Conservation (phyloP, 2,888 invertebrate species). For the Galerucella nymphaeae region DNA sequence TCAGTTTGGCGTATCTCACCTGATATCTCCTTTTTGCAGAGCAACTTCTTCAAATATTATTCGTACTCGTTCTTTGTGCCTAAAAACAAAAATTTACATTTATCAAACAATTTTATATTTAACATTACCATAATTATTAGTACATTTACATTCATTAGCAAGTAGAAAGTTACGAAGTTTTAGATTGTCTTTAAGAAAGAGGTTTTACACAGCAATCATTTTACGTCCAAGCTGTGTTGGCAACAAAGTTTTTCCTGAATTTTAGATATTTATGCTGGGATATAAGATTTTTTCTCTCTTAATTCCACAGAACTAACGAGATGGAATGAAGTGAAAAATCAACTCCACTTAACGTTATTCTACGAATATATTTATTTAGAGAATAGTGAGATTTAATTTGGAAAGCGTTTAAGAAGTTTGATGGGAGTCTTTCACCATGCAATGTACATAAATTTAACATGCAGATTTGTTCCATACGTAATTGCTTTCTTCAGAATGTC, state of each 20-base stretch:
- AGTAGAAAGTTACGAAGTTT: too few relatives aligned
- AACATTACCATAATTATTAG: background rate
- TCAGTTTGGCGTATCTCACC: conserved; percentile 66
- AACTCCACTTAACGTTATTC: too few relatives aligned
- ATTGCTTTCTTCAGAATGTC: background rate
- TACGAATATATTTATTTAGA: background rate
- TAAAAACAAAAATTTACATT: conserved; percentile 64
- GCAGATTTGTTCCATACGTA: background rate
- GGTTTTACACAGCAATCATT: too few relatives aligned
- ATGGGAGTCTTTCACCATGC: background rate
- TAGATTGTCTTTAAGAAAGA: too few relatives aligned
- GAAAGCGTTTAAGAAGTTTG: background rate
- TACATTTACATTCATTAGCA: too few relatives aligned
- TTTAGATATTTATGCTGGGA: too few relatives aligned
- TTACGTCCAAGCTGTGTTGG: too few relatives aligned
- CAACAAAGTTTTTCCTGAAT: too few relatives aligned
- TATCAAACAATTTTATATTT: background rate
- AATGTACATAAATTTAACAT: background rate
- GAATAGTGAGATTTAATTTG: background rate
- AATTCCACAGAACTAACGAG: too few relatives aligned
- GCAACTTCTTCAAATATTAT: conserved; percentile 84
- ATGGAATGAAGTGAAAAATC: too few relatives aligned
- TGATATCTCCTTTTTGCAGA: conserved; percentile 81
- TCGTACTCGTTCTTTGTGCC: conserved; percentile 81
- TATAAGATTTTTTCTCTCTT: too few relatives aligned